Evolutionary conservation across 2,888 invertebrate species (phyloP), one percentile per base, ranked within the genome.

Genomic region (Zaprionus bogoriensis): DNA sequence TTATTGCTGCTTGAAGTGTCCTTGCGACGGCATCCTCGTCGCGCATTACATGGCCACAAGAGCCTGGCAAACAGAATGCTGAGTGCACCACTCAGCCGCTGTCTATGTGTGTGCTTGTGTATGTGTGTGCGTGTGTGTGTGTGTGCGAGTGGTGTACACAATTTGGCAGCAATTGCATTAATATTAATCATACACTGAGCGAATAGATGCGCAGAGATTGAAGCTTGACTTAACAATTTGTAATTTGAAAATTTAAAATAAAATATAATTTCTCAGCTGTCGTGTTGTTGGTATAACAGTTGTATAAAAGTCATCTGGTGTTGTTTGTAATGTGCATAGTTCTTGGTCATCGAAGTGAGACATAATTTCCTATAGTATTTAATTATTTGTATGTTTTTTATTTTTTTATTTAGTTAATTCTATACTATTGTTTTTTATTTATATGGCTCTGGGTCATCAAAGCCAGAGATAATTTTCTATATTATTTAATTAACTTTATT

Each of bases 1-100:
- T 75, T 76, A 75, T 67, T 74, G 71, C 74, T 64, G 58, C 77
- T 67, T 76, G 36, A 58, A 71, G 75, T 70, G 66, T 66, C 60
- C 76, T 62, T 67, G 44, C 53, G 53, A 32, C 44, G 58, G 51
- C 71, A 58, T 30, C 51, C 36, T 41, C 55, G 28, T 66, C 54
- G 67, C 67, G 67, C 55, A 71, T 66, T 71, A 62, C 71, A 67
- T 62, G 55, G 52, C 57, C 73, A 64, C 53, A 64, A 52, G 52
- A 55, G 42, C 41, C 50, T 39, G 51, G 30, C 55, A 63, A 52
- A 58, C 57, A 53, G 48, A 36, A 59, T 53, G 48, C 44, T 48
- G 58, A 71, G 58, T 67, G 72, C 59, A 67, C 50, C 71, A 72
- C 73, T 72, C 63, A 53, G 39, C 28, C 44, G 44, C 10, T 52